Evolutionary conservation across 2,113 vertebrate genomes (phyloP).

Genomic region (Pithys albifrons): DNA sequence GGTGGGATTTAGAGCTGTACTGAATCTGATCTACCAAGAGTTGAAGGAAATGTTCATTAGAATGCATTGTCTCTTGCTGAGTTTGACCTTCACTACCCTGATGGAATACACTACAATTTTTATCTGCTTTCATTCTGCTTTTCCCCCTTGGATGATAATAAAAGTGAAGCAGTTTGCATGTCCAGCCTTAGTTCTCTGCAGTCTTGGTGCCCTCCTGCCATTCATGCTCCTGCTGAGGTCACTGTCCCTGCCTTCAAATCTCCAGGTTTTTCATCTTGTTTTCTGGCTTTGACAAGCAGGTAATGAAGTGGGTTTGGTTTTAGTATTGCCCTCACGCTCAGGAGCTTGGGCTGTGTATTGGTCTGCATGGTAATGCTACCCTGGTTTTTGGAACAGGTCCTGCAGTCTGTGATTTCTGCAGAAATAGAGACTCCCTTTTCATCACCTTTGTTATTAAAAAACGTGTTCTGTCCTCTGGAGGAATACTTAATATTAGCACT

Average conservation of each 20-base stretch:
- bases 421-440: background rate
- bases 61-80: constrained; percentile 41
- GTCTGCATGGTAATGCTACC: constrained; percentile 1
- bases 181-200: background rate
- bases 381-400: background rate
- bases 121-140: background rate
- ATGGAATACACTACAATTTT: background rate
- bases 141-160: background rate
- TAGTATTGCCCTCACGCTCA: background rate
- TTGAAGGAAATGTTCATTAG: constrained; percentile 37
- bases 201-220: background rate
- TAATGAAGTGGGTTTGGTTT: background rate
- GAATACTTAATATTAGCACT: background rate
- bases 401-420: background rate
- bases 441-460: background rate
- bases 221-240: background rate
- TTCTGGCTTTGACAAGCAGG: background rate
- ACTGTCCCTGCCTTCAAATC: background rate
- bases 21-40: constrained; percentile 46
- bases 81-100: constrained; percentile 46
- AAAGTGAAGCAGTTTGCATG: background rate
- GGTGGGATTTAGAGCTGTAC: constrained; percentile 44
- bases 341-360: background rate
- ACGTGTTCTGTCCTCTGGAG: background rate
- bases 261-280: background rate